phyloP scores from a whole-genome alignment of 2,888 invertebrate genomes.

The Trichacis sp. region DNA sequence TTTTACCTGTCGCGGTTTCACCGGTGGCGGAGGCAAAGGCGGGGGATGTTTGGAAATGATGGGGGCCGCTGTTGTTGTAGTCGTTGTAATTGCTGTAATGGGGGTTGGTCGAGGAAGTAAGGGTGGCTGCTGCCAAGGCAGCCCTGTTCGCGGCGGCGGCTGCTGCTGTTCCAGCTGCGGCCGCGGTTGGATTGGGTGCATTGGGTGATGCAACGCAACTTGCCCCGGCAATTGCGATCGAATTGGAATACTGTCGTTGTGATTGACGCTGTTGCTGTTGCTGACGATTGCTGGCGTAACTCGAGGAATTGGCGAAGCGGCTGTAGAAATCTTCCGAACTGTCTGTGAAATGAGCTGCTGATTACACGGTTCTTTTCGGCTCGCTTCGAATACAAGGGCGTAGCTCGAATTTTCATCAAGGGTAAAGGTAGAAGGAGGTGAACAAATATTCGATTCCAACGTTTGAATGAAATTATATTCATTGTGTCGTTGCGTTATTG shows the following conservation, averaged over 20 bases:
- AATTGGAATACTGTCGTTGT: slow-evolving; percentile 54
- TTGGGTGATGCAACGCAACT: slow-evolving; percentile 3
- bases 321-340: slow-evolving; percentile 73
- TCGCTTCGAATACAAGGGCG: too few relatives aligned
- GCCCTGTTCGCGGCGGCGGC: slow-evolving; percentile 65
- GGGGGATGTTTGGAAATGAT: slow-evolving; percentile 62
- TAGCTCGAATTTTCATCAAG: too few relatives aligned
- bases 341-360: slow-evolving; percentile 72
- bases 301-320: slow-evolving; percentile 68
- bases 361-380: slow-evolving; percentile 61
- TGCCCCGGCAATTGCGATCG: slow-evolving; percentile 47
- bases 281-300: slow-evolving; percentile 65
- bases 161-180: slow-evolving; percentile 71
- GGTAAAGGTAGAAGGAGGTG: too few relatives aligned
- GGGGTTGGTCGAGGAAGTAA: slow-evolving; percentile 67
- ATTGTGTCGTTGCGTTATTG: too few relatives aligned
- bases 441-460: too few relatives aligned
- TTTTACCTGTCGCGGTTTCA: slow-evolving; percentile 67
- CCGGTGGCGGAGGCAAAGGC: slow-evolving; percentile 65
- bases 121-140: slow-evolving; percentile 69
- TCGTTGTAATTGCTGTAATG: too few relatives aligned
- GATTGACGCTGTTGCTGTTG: slow-evolving; percentile 61
- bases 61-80: slow-evolving; percentile 57
- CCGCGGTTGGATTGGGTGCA: slow-evolving; percentile 71
- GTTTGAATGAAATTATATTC: too few relatives aligned